Conservation (phyloP, 2,797 vertebrate species). For the Clarias platycephalus region DNA sequence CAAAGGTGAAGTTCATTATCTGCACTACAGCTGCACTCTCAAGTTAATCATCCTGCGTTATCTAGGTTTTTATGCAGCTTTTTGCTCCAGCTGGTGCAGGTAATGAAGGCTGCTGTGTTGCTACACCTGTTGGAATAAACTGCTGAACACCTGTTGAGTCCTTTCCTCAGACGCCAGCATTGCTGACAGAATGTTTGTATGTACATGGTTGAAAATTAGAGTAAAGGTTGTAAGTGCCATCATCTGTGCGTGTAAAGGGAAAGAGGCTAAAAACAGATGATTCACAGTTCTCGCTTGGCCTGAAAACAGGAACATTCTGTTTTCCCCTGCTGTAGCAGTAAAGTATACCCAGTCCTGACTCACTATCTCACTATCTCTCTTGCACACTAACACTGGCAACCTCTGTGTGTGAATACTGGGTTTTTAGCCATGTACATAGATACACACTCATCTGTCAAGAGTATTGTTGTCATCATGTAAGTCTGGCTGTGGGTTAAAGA, state of each 20-base stretch:
- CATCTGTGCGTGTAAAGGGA: constrained; percentile 3
- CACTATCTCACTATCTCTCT: background rate
- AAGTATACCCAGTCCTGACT: background rate
- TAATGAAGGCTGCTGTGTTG: background rate
- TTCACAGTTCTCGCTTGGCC: background rate
- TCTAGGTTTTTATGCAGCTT: background rate
- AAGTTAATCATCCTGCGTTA: constrained; percentile 5
- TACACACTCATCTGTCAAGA: constrained; percentile 31
- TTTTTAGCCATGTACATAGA: constrained; percentile 49
- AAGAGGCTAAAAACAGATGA: constrained; percentile 5
- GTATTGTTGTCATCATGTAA: constrained; percentile 29
- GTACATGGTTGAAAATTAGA: background rate
- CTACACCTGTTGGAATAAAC: constrained; percentile 2
- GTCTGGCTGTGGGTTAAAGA: too few relatives aligned
- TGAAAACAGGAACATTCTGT: constrained; percentile 10
- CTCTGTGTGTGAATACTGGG: background rate
- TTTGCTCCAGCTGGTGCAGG: constrained; percentile 1
- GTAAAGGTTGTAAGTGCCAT: background rate
- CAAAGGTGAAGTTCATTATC: background rate
- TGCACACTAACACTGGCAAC: background rate
- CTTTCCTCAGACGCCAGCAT: background rate
- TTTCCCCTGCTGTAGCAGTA: background rate
- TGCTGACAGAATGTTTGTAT: background rate
- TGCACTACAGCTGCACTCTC: constrained; percentile 3
- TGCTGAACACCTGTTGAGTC: constrained; percentile 9